Conservation (phyloP, 2,797 vertebrate species). For the Spondyliosoma cantharus region DNA sequence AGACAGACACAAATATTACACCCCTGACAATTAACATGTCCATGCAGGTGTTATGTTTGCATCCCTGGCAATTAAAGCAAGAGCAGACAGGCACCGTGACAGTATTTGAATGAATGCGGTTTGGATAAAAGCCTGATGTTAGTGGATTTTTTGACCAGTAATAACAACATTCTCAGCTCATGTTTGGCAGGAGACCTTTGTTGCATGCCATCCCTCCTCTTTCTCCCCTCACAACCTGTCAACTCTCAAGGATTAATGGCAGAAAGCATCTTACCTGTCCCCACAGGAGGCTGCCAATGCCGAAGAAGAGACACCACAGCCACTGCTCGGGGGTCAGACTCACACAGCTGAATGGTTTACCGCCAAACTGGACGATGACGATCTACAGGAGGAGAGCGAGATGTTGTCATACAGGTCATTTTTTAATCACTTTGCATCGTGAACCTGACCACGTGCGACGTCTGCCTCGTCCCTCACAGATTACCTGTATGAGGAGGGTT, state of each 20-base stretch:
- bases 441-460: not conserved
- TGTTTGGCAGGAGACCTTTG: not conserved
- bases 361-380: slow-evolving; percentile 95
- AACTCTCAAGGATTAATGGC: not conserved
- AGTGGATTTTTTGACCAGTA: no score
- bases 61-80: no score
- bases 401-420: not conserved
- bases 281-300: slow-evolving; percentile 94
- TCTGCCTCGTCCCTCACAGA: not conserved
- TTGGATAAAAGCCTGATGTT: no score
- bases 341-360: slow-evolving; percentile 96
- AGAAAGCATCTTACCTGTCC: slow-evolving; percentile 88
- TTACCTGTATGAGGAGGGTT: slow-evolving; percentile 92
- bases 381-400: slow-evolving; percentile 81
- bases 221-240: not conserved
- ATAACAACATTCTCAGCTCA: no score
- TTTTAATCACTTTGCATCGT: not conserved
- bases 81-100: no score
- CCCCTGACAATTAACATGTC: no score
- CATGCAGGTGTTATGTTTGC: no score
- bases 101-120: no score
- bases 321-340: slow-evolving; percentile 91
- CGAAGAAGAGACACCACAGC: slow-evolving; percentile 97
- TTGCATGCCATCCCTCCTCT: not conserved
- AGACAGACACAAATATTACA: slow-evolving; percentile 6